Evolutionary conservation across 2,113 vertebrate genomes (phyloP), one percentile per base, ranked within the genome.

Genomic region (Amia ocellicauda): DNA sequence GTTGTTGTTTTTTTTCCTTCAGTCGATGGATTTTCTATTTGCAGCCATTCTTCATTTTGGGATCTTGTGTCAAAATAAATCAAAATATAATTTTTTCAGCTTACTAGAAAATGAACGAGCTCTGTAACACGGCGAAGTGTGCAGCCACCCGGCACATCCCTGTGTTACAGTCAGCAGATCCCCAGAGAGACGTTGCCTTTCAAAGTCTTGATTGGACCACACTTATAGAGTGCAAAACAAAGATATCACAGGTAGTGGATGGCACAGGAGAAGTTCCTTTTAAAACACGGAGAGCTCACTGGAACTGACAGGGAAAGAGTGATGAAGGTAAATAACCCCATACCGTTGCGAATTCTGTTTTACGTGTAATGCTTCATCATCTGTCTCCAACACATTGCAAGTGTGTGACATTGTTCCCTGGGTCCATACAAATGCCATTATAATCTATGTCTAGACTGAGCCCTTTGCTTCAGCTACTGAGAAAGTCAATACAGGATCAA

Each of bases 381-480:
- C 36, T 26, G 57, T 43, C 55, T 36, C 36, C 13, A 42, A 59
- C 13, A 43, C 57, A 59, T 22, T 24, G 9, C n/a, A 47, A 47
- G 43, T 47, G 43, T 47, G 41, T 17, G 31, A 23, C 61, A 54
- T 53, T 40, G 50, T 20, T 54, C 47, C 11, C 26, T 23, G n/a
- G 42, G n/a, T 50, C 43, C 20, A 24, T 36, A 49, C 23, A 47
- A 31, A 22, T 51, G 20, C 47, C 24, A 28, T 52, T 28, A 43
- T 23, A 41, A 23, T 66, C 31, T 42, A 20, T 28, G 9, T 60
- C 36, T 52, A 16, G 58, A 28, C 41, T 31, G 57, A 59, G 23
- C 56, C 31, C 24, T 41, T 52, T 63, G 9, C 40, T 53, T 53
- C 28, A 41, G 60, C 29, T 23, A 1, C 11, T 63, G n/a, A 51